phyloP scores from a whole-genome alignment of 2,797 vertebrate species.

The Myotis pilosus region DNA sequence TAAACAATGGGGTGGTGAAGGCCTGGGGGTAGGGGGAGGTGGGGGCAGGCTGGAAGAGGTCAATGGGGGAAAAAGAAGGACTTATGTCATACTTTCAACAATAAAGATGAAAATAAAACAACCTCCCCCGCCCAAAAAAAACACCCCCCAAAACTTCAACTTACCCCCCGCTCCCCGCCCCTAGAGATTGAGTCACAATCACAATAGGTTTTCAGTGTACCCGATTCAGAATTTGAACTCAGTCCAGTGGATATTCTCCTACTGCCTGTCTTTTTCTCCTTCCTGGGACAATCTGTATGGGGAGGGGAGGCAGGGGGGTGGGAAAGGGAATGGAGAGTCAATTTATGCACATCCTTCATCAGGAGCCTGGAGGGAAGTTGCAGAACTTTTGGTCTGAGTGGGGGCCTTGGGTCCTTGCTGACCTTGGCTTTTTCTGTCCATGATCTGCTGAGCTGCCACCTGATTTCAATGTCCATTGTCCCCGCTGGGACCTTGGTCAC shows the following conservation, averaged over 20 bases:
- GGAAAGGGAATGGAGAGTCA: too few relatives aligned
- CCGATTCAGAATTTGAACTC: slow-evolving; percentile 20
- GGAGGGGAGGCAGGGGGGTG: too few relatives aligned
- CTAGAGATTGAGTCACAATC: not conserved
- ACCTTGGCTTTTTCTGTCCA: not conserved
- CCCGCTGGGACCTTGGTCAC: not conserved
- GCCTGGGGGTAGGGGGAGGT: fast-evolving
- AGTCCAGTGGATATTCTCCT: not conserved
- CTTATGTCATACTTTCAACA: too few relatives aligned
- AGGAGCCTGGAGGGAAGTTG: not conserved
- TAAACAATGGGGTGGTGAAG: too few relatives aligned
- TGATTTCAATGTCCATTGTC: not conserved
- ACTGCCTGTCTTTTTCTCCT: not conserved
- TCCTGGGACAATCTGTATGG: not conserved
- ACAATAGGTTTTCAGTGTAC: slow-evolving; percentile 32
- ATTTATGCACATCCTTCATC: not conserved
- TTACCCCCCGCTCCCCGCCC: not conserved
- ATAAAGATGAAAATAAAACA: too few relatives aligned
- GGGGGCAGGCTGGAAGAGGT: too few relatives aligned
- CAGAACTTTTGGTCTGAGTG: not conserved
- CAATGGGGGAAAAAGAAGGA: too few relatives aligned
- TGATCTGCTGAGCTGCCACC: not conserved
- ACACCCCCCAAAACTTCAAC: not conserved
- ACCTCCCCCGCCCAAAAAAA: too few relatives aligned
- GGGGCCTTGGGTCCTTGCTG: not conserved